A percentile compares a stretch with the other conserved stretches of the same genome.
These are phyloP conservation scores for Aculops lycopersici DNA, from an alignment of 1,140 invertebrate species.

Conservation along the genomic window DNA sequence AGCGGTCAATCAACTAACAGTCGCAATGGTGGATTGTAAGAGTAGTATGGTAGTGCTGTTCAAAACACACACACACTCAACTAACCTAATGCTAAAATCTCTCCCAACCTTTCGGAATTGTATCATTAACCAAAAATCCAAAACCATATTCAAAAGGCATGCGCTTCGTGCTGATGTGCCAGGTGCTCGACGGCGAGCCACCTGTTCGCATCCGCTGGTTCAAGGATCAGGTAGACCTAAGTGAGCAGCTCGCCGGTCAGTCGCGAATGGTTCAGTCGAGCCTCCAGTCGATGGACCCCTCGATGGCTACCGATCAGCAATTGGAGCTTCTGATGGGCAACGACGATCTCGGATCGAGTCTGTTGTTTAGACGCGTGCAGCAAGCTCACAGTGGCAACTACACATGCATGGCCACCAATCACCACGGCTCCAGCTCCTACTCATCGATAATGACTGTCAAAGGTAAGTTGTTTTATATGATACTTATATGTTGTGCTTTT, in stretches of 20 bases:
- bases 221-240: background rate
- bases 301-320: background rate
- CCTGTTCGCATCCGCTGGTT: background rate
- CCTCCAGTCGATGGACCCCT: background rate
- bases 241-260: background rate
- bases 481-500: too few species aligned
- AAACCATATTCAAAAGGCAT: too few species aligned
- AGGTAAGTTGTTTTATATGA: too few species aligned
- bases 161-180: background rate
- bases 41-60: too few species aligned
- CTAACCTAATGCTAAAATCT: too few species aligned
- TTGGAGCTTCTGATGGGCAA: background rate
- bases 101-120: too few species aligned
- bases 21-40: too few species aligned
- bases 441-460: slow-evolving; percentile 39
- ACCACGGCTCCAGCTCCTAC: slow-evolving; percentile 38
- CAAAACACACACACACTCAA: too few species aligned
- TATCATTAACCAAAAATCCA: too few species aligned
- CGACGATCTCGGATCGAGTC: background rate
- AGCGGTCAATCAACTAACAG: too few species aligned
- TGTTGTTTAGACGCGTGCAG: background rate
- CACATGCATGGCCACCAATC: slow-evolving; percentile 42
- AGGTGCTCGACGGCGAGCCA: background rate
- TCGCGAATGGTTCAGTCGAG: background rate
- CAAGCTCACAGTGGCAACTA: slow-evolving; percentile 32